Evolutionary conservation across 2,113 vertebrate genomes (phyloP).

Genomic region (Nyctereutes procyonoides): DNA sequence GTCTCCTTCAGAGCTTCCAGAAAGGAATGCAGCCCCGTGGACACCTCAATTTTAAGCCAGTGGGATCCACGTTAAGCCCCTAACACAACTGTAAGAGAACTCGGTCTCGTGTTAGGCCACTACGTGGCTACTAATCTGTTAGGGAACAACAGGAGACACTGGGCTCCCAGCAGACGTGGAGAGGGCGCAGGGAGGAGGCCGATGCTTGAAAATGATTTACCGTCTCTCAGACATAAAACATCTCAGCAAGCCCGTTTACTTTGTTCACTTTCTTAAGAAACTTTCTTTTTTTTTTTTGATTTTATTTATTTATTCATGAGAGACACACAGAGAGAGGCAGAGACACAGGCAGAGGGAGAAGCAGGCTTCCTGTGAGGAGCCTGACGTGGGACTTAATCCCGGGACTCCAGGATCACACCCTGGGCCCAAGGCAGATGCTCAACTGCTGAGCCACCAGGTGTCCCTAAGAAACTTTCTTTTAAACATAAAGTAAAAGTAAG

Average conservation of each 20-base stretch:
- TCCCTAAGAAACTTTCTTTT: not conserved
- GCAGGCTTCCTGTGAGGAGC: too few relatives aligned
- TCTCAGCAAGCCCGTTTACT: not conserved
- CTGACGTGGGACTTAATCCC: accelerated
- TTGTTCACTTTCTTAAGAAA: not conserved
- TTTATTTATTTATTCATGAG: too few relatives aligned
- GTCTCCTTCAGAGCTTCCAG: not conserved
- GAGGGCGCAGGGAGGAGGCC: not conserved
- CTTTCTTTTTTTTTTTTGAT: not conserved
- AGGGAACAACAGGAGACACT: not conserved
- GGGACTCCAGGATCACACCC: too few relatives aligned
- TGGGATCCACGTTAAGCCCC: not conserved
- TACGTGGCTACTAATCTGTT: not conserved
- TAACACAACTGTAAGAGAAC: not conserved
- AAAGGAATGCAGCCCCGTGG: not conserved
- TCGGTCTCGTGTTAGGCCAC: not conserved
- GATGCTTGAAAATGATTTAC: not conserved
- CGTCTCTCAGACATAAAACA: not conserved
- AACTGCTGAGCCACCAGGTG: too few relatives aligned
- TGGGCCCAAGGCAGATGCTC: too few relatives aligned
- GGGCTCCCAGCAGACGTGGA: not conserved
- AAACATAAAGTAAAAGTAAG: constrained; percentile 15
- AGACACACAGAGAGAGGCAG: too few relatives aligned
- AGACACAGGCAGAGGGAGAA: too few relatives aligned
- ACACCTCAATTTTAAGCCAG: not conserved